Evolutionary conservation across 2,113 vertebrate genomes (phyloP).

Genomic region (Tautogolabrus adspersus): DNA sequence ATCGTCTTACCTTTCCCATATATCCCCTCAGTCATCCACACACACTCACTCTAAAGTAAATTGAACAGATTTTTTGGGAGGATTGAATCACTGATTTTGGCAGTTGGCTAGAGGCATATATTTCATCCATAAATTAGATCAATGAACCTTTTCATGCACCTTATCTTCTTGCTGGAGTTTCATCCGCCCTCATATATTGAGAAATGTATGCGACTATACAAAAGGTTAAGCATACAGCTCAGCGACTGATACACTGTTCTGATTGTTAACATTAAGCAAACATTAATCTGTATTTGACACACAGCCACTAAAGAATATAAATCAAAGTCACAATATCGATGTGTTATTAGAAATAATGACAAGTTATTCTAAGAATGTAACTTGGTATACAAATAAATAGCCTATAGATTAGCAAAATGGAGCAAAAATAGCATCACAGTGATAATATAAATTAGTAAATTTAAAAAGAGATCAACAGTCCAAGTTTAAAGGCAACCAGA

Average conservation of each 20-base stretch:
- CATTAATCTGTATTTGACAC: neutral
- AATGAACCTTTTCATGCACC: neutral
- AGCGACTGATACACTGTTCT: neutral
- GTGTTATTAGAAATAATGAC: neutral
- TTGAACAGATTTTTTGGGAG: neutral
- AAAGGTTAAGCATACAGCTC: slow-evolving; percentile 12
- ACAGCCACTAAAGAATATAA: neutral
- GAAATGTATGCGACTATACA: neutral
- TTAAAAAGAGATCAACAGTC: neutral
- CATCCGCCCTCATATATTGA: neutral
- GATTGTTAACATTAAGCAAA: neutral
- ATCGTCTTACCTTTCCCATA: neutral
- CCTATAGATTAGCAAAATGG: neutral
- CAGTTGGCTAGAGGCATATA: neutral
- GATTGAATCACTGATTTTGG: slow-evolving; percentile 5
- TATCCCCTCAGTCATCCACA: neutral
- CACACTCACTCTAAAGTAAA: neutral
- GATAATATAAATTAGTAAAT: neutral
- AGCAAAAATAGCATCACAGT: neutral
- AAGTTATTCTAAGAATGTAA: neutral
- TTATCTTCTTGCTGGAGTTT: neutral
- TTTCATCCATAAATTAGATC: neutral
- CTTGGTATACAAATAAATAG: neutral
- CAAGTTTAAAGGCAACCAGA: neutral
- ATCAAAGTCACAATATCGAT: neutral